Evolutionary conservation across 2,888 invertebrate species (phyloP), one percentile per base, ranked within the genome.

Genomic region (Gymnocheta viridis): DNA sequence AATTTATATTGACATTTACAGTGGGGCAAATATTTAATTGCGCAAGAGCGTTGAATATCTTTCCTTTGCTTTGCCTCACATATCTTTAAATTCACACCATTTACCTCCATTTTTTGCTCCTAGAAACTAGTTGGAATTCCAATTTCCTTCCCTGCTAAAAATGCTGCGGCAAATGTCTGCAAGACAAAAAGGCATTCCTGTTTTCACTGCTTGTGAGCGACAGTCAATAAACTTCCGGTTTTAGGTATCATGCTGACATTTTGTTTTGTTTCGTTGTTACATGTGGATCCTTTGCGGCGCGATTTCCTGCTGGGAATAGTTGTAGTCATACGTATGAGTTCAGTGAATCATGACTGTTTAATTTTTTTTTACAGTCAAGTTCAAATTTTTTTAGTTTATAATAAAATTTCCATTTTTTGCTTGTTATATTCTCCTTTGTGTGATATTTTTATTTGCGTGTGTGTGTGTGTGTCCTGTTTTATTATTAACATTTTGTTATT

Each of bases 301-400:
- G 54, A 54, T 74, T 69, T 81, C 74, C 81, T 69, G 74, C 35
- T 54, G 74, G 60, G 74, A 74, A 81, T 81, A 74, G 24, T 58
- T 51, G 17, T 17, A 32, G 41, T 49, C 56, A 56, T 27, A 58
- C 66, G 17, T 66, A 4, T 41, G 32, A 51, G 81, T 62, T 81
- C 41, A 54, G 64, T 69, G 74, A 74, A 69, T 81, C 58, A 62
- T 54, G 58, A 4, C 14, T 51, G 24, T 64, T 69, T 56, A 35
- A 4, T 6, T 14, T 24, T 44, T 49, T 49, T 67, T 49, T 67
- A 35, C 19, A 69, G 67, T 44, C 67, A 81, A 74, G 60, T 81
- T 74, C 51, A 54, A 32, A 44, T 35, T 54, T 35, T 44, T 54
- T 35, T 51, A 22, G 29, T 51, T 67, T 41, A 19, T 29, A 38